Percentiles rank a stretch among this genome's conserved stretches.
Evolutionary conservation across 2,888 invertebrate species (phyloP).

Genomic region (Acanthosepion esculentum): DNA sequence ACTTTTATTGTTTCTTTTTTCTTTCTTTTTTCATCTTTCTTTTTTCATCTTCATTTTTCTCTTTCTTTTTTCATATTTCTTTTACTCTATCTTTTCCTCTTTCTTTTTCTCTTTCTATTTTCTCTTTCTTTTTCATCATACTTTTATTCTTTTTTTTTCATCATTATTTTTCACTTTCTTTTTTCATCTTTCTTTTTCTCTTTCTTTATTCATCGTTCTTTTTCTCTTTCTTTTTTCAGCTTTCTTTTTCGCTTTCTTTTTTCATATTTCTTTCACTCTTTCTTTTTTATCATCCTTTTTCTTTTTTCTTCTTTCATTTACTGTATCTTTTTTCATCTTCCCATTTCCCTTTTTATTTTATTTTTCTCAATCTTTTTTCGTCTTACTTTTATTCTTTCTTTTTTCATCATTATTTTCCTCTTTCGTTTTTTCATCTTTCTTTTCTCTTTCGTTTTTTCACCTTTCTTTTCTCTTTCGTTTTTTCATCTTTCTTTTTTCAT

Average conservation of each 20-base stretch:
- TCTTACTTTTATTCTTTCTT: neutral
- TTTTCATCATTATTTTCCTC: neutral
- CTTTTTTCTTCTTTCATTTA: no score
- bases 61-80: neutral
- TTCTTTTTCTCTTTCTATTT: no score
- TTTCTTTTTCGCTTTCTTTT: no score
- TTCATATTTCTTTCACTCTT: no score
- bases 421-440: no score
- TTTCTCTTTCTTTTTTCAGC: neutral
- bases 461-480: accelerated
- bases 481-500: neutral
- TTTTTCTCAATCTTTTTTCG: neutral
- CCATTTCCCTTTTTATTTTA: neutral
- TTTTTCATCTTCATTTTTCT: neutral
- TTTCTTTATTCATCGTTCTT: neutral
- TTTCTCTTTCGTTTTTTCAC: neutral
- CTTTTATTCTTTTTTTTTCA: neutral
- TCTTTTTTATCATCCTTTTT: no score
- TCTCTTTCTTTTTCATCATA: no score
- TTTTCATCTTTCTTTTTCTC: no score
- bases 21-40: neutral
- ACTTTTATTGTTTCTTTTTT: neutral
- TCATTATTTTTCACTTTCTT: neutral
- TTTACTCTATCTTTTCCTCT: neutral
- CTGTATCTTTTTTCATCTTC: neutral